Base-by-base conservation (phyloP, 2,888 invertebrate genomes). In the Ormyrus thymus region DNA sequence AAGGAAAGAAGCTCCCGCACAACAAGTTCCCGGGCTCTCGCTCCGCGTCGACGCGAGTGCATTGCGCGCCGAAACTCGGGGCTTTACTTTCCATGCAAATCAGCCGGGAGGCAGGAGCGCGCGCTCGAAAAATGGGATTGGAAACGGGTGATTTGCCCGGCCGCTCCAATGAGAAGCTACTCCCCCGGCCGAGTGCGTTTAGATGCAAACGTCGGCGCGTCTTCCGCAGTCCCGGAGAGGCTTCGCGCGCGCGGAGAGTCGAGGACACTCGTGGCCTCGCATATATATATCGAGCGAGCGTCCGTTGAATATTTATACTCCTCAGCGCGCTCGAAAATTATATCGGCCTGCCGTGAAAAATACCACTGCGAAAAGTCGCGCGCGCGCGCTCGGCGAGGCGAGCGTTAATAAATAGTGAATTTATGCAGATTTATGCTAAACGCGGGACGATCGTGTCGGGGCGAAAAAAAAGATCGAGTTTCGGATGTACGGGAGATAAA, bases 301-400 rank as follows among this genome's bases (percentile, higher is more conserved):
- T 50, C n/a, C 68, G 11, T 75, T 74, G 80, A 76, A 81, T 79
- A 78, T 81, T 79, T 75, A 64, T 64, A 53, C n/a, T 29, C 29
- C 29, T 29, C 29, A 4, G 29, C 64, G 53, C 55, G 46, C 64
- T 55, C 58, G 58, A 74, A 74, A 73, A 65, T 65, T 58, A 29
- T 58, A 64, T 45, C 45, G 48, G 4, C 29, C 48, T 11, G 45
- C n/a, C 9, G 11, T n/a, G 55, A 13, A 10, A 6, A 43, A 65
- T 8, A n/a, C 6, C 7, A 13, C 10, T 9, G 11, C 51, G 48
- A 11, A 10, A 10, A n/a, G 15, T 65, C 51, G 29, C n/a, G 5
- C 50, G 5, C 50, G 6, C 5, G 13, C 15, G n/a, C 15, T 13
- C 50, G 46, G 15, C 6, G 48, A 13, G 13, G 15, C 56, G 8